These are phyloP conservation scores for Drosophila borborema DNA, from an alignment of 2,888 invertebrate species.

Conservation along the genomic window DNA sequence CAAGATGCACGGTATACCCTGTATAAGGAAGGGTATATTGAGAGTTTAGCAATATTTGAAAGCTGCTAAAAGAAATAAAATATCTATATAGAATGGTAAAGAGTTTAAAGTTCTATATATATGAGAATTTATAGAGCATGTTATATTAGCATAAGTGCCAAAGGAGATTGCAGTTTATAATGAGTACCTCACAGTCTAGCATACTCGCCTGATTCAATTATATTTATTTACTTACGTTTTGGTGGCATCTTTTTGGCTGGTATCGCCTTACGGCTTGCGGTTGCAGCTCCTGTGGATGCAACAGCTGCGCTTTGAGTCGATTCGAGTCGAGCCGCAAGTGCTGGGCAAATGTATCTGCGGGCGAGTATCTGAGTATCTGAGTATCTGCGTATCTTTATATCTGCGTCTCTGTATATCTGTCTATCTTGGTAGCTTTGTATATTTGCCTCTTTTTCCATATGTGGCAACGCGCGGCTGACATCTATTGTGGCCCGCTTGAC, in stretches of 20 bases:
- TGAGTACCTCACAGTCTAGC: neutral
- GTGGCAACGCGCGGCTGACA: slow-evolving; percentile 52
- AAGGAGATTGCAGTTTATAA: no score
- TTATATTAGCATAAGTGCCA: no score
- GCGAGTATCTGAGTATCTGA: slow-evolving; percentile 9
- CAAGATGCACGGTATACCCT: slow-evolving; percentile 17
- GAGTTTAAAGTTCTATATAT: no score
- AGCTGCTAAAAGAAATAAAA: no score
- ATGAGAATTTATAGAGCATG: no score
- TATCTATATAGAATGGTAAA: no score
- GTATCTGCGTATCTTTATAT: slow-evolving; percentile 3
- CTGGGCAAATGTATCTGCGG: slow-evolving; percentile 45
- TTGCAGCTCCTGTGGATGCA: slow-evolving; percentile 40
- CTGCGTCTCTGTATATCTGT: slow-evolving; percentile 8
- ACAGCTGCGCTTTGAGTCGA: slow-evolving; percentile 40
- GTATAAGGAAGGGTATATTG: neutral
- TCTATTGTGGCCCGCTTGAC: slow-evolving; percentile 68
- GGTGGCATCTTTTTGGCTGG: slow-evolving; percentile 24
- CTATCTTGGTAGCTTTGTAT: slow-evolving; percentile 2
- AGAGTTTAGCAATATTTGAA: no score
- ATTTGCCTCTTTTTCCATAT: slow-evolving; percentile 52
- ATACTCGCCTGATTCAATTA: slow-evolving; percentile 9
- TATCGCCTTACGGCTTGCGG: slow-evolving; percentile 59
- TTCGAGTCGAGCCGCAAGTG: slow-evolving; percentile 53
- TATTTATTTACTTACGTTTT: slow-evolving; percentile 32